Base-by-base conservation (phyloP, 2,113 vertebrate genomes). In the Phalacrocorax aristotelis region DNA sequence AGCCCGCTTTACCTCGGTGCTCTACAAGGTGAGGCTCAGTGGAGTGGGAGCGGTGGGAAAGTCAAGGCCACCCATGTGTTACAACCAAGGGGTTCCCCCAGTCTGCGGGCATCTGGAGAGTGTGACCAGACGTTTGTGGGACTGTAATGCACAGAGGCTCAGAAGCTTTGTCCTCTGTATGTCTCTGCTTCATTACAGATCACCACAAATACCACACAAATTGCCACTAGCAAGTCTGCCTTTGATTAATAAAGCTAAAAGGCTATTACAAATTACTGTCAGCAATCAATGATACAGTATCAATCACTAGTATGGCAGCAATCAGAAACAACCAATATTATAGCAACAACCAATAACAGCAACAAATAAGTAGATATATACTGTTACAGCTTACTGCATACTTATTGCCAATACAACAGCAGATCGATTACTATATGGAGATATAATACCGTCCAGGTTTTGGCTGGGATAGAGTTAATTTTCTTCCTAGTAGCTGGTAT, bases 1-100 rank as follows among this genome's bases (percentile, higher is more conserved):
- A 0, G 98, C 99, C 17, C 98, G 98, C 99, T 99, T 99, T 97
- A 98, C 98, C 21, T 98, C 98, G 1, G 98, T 99, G 68, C 98
- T 99, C 83, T 99, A 99, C 96, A 99, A 99, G 99, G 99, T 99
- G 82, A 97, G 97, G 91, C 19, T 58, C 4, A 2, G 30, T 18
- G 3, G 2, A 5, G 10, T 1, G 3, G 19, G 21, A 12, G 9
- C 0, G 1, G 6, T 21, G 22, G 46, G 69, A n/a, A 6, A 40
- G 61, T 25, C 0, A 1, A 20, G 36, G 51, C 25, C 0, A 1
- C 6, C 4, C 1, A 2, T 16, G 15, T 6, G 17, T 27, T 12
- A 5, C 0, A 1, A 7, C 36, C 1, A 0, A 49, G 22, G 32
- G 38, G 13, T 3, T 36, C 52, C 16, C 9, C 18, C 2, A 1